These are phyloP conservation scores for Trachelus troglodyta DNA, from an alignment of 2,888 invertebrate genomes.

Conservation along the genomic window DNA sequence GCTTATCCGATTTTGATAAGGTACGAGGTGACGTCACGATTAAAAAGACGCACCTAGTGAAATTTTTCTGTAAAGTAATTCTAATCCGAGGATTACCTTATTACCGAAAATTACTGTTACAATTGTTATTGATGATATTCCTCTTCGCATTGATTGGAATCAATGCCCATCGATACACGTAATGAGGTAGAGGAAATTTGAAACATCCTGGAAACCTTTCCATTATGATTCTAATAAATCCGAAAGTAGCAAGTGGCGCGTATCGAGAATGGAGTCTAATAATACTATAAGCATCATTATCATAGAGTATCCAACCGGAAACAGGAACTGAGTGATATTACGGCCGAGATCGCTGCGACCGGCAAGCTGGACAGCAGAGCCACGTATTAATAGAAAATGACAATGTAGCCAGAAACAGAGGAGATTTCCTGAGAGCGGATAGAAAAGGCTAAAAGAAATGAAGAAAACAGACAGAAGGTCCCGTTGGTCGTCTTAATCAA, in stretches of 20 bases:
- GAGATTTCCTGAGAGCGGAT: neutral
- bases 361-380: neutral
- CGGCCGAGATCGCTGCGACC: neutral
- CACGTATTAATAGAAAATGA: neutral
- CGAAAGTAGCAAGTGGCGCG: neutral
- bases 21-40: neutral
- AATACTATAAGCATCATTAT: slow-evolving; percentile 22
- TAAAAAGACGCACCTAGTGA: neutral
- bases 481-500: neutral
- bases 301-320: slow-evolving; percentile 32
- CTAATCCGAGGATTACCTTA: neutral
- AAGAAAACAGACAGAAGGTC: neutral
- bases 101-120: neutral
- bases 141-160: neutral
- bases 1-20: neutral
- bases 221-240: neutral
- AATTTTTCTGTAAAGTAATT: neutral
- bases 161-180: neutral
- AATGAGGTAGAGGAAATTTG: neutral
- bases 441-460: no score
- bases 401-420: neutral
- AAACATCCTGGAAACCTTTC: neutral
- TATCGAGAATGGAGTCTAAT: neutral
- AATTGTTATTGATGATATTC: neutral
- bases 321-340: slow-evolving; percentile 32